Evolutionary conservation across 2,797 vertebrate species (phyloP).

Genomic region (Xenentodon cancila): DNA sequence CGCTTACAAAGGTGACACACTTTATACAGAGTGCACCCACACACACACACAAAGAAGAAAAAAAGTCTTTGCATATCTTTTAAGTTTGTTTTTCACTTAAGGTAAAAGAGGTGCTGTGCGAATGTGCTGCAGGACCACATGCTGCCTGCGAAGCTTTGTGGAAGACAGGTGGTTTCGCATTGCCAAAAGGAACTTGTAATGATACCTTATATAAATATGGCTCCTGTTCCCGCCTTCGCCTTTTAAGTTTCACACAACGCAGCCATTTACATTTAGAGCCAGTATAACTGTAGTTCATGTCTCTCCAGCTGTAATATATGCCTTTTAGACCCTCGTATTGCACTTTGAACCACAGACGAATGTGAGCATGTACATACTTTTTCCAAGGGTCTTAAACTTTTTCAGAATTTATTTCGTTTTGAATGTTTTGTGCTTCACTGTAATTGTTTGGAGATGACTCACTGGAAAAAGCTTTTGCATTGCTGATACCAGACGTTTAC

Average conservation of each 20-base stretch:
- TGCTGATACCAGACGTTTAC: neutral
- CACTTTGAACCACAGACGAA: constrained; percentile 40
- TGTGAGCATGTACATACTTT: constrained; percentile 11
- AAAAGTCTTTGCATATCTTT: constrained; percentile 9
- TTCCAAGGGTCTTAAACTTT: neutral
- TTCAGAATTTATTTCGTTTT: constrained; percentile 11
- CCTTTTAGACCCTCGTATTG: constrained; percentile 42
- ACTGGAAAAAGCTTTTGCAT: constrained; percentile 3
- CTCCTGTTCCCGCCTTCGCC: constrained; percentile 45
- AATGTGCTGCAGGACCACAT: constrained; percentile 4
- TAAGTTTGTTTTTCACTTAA: constrained; percentile 41
- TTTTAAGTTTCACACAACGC: constrained; percentile 49
- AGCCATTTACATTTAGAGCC: constrained; percentile 47
- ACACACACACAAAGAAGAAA: constrained; percentile 10
- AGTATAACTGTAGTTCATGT: constrained; percentile 49
- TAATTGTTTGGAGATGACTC: too few relatives aligned
- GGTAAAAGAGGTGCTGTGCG: constrained; percentile 24
- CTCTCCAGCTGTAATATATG: constrained; percentile 50
- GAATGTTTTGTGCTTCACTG: too few relatives aligned
- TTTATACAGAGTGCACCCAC: constrained; percentile 30
- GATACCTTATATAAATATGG: constrained; percentile 44
- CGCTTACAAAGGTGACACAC: constrained; percentile 89
- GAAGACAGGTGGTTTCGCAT: constrained; percentile 37
- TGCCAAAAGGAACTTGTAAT: constrained; percentile 50
- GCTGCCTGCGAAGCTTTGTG: constrained; percentile 9